Conservation (phyloP, 2,888 invertebrate species). For the Eupithecia tripunctaria region DNA sequence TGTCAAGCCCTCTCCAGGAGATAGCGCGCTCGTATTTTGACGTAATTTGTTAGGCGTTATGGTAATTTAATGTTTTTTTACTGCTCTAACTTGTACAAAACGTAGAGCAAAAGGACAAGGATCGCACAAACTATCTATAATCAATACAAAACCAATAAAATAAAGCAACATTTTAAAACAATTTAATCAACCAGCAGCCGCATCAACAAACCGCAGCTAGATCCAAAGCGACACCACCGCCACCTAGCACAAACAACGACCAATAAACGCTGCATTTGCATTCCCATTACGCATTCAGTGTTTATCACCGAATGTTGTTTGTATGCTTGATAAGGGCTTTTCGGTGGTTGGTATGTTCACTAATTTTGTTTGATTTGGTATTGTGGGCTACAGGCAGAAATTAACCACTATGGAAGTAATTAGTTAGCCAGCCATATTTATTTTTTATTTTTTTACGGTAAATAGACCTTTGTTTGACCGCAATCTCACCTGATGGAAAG, state of each 20-base stretch:
- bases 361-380: neutral
- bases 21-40: no score
- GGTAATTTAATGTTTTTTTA: no score
- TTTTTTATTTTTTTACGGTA: no score
- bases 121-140: no score
- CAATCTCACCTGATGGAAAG: no score
- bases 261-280: slow-evolving; percentile 48
- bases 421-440: no score
- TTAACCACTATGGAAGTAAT: neutral
- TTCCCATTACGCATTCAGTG: slow-evolving; percentile 48
- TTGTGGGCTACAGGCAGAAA: neutral
- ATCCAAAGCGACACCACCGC: slow-evolving; percentile 37
- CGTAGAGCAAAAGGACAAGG: no score
- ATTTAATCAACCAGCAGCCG: slow-evolving; percentile 27
- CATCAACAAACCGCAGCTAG: slow-evolving; percentile 33
- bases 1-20: no score
- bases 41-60: no score
- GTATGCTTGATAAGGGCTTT: slow-evolving; percentile 41
- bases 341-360: slow-evolving; percentile 6
- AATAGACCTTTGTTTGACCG: no score
- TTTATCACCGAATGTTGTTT: slow-evolving; percentile 43
- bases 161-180: slow-evolving; percentile 25
- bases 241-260: slow-evolving; percentile 29
- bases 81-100: no score
- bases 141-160: no score